Conservation (phyloP, 1,140 invertebrate species). For the Heliconius himera region DNA sequence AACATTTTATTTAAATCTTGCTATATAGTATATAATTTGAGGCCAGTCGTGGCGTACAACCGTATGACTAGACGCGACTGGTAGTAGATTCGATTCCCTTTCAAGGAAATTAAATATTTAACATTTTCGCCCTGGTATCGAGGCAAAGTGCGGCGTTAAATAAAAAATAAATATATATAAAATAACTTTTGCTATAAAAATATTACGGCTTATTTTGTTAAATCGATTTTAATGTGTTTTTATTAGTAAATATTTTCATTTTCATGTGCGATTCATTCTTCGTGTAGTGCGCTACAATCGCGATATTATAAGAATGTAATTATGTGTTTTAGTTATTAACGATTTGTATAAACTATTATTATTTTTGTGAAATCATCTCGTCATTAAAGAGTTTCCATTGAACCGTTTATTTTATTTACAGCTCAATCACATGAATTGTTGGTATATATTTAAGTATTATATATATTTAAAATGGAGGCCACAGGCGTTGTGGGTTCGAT, state of each 20-base stretch:
- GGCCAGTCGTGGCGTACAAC: too few relatives aligned
- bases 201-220: background rate
- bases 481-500: too few relatives aligned
- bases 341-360: conserved; percentile 63
- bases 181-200: conserved; percentile 5
- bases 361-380: conserved; percentile 71
- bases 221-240: background rate
- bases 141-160: too few relatives aligned
- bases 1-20: background rate
- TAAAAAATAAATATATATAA: background rate
- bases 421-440: background rate
- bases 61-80: too few relatives aligned
- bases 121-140: too few relatives aligned
- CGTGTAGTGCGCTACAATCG: background rate
- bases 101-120: too few relatives aligned
- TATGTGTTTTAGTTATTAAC: conserved; percentile 37
- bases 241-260: background rate
- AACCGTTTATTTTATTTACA: conserved; percentile 20
- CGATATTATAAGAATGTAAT: conserved; percentile 26
- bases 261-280: background rate
- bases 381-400: conserved; percentile 69
- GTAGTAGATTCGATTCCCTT: too few relatives aligned
- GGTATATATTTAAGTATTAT: too few relatives aligned
- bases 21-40: too few relatives aligned
- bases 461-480: too few relatives aligned